Conservation (phyloP, 2,113 vertebrate species). For the Syngnathus typhle region DNA sequence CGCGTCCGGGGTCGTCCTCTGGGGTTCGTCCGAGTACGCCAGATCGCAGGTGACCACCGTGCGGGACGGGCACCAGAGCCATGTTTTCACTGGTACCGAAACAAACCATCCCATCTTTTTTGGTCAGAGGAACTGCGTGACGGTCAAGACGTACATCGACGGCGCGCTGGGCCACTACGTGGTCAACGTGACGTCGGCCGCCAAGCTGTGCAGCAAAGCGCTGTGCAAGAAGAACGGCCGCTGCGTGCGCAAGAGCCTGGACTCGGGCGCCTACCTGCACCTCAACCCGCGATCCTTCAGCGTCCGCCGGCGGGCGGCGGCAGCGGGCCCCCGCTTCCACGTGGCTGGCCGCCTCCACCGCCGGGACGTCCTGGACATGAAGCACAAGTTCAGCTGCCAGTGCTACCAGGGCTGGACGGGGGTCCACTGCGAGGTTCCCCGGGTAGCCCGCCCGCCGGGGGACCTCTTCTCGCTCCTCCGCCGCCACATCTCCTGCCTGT, state of each 20-base stretch:
- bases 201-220: slow-evolving; percentile 83
- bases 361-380: slow-evolving; percentile 73
- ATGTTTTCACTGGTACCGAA: too few relatives aligned
- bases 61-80: too few relatives aligned
- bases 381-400: slow-evolving; percentile 81
- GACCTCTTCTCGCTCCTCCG: slow-evolving; percentile 49
- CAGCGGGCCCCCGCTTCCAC: slow-evolving; percentile 58
- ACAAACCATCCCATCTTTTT: not conserved
- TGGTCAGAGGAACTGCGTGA: slow-evolving; percentile 77
- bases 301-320: slow-evolving; percentile 44
- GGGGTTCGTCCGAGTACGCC: slow-evolving; percentile 78
- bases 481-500: slow-evolving; percentile 64
- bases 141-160: slow-evolving; percentile 76
- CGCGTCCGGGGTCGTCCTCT: slow-evolving; percentile 78
- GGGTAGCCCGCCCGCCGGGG: slow-evolving; percentile 28
- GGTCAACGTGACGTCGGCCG: slow-evolving; percentile 84
- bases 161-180: slow-evolving; percentile 80
- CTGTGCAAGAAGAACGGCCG: slow-evolving; percentile 84
- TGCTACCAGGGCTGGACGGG: slow-evolving; percentile 87
- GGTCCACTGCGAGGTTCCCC: slow-evolving; percentile 79
- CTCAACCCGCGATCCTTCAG: slow-evolving; percentile 73
- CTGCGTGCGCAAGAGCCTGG: slow-evolving; percentile 75
- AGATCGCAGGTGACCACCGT: slow-evolving; percentile 56
- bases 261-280: slow-evolving; percentile 76
- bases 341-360: slow-evolving; percentile 68